Conservation (phyloP, 2,113 vertebrate species). For the Actinemys pallida region DNA sequence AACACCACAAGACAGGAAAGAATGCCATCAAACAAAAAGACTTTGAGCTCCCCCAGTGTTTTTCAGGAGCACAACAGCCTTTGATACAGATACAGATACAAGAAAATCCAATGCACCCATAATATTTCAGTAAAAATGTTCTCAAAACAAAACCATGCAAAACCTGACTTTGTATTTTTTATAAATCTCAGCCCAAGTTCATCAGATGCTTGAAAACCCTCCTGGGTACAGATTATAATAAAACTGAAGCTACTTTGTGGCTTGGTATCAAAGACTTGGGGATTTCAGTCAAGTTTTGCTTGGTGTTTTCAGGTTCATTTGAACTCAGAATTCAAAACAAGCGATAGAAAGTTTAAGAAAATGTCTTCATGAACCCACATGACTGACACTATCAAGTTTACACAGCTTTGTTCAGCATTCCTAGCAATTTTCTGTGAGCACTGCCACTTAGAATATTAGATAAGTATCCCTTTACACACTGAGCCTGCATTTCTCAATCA, state of each 20-base stretch:
- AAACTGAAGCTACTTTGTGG: background rate
- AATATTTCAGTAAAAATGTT: background rate
- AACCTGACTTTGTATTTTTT: background rate
- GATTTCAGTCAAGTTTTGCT: background rate
- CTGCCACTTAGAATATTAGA: background rate
- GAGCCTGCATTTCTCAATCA: background rate
- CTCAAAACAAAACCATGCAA: background rate
- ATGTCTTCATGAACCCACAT: background rate
- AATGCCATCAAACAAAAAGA: background rate
- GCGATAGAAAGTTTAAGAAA: background rate
- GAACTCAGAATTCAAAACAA: background rate
- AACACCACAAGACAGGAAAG: background rate
- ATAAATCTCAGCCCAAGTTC: background rate
- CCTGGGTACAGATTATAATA: background rate
- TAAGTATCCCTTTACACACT: background rate
- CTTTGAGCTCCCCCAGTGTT: constrained; percentile 32
- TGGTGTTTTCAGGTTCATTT: constrained; percentile 6
- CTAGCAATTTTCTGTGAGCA: background rate
- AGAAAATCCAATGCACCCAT: background rate
- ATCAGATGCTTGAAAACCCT: background rate
- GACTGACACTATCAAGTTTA: background rate
- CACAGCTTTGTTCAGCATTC: background rate
- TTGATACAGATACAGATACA: fast-evolving
- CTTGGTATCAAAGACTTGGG: background rate
- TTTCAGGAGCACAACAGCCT: background rate